Evolutionary conservation across 2,888 invertebrate genomes (phyloP).

Genomic region (Hylaea fasciaria): DNA sequence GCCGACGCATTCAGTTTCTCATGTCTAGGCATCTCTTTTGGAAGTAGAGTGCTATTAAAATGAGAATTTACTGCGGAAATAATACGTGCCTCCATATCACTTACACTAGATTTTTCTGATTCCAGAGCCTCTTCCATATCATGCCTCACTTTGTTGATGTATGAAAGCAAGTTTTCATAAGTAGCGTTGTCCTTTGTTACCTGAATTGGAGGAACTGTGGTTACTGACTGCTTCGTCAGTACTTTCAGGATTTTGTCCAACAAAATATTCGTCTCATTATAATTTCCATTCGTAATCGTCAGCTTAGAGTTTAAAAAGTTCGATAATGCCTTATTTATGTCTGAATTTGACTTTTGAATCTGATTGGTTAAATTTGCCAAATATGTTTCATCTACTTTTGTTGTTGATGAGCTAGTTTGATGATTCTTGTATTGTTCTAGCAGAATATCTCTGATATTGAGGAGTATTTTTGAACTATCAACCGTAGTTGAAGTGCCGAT

Average conservation of each 20-base stretch:
- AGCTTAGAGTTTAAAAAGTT: constrained; percentile 41
- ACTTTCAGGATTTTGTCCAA: constrained; percentile 35
- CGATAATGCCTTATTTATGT: constrained; percentile 35
- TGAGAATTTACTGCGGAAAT: constrained; percentile 35
- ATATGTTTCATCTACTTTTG: constrained; percentile 30
- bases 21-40: constrained; percentile 31
- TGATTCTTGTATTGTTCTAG: constrained; percentile 32
- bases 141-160: constrained; percentile 48
- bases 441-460: constrained; percentile 45
- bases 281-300: constrained; percentile 23
- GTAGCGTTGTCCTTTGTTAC: constrained; percentile 42
- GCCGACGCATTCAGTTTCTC: constrained; percentile 43
- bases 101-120: constrained; percentile 47
- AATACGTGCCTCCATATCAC: constrained; percentile 48
- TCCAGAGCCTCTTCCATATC: constrained; percentile 47
- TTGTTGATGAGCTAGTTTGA: constrained; percentile 11
- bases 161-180: constrained; percentile 42
- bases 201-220: constrained; percentile 28
- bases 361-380: constrained; percentile 39
- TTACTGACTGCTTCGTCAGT: constrained; percentile 24
- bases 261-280: constrained; percentile 33
- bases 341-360: constrained; percentile 36
- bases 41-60: constrained; percentile 6
- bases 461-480: constrained; percentile 35
- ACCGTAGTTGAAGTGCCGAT: constrained; percentile 10